Conservation (phyloP, 1,140 invertebrate genomes). For the Ruditapes philippinarum region DNA sequence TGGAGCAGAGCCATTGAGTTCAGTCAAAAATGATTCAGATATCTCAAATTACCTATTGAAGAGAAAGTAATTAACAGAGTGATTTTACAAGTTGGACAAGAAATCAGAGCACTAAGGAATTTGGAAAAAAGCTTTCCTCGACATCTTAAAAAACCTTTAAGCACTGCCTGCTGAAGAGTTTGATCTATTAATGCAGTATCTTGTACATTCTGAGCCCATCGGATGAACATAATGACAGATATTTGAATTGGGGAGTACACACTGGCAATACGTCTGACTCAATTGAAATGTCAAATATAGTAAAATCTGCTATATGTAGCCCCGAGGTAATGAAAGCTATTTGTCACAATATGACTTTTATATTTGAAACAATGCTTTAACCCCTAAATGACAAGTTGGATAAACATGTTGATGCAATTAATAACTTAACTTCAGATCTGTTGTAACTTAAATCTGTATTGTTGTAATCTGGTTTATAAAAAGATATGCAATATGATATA, state of each 20-base stretch:
- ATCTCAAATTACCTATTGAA: conserved; percentile 52
- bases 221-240: neutral
- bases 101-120: conserved; percentile 5
- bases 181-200: conserved; percentile 52
- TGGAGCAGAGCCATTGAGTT: neutral
- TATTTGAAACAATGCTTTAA: neutral
- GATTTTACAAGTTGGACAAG: conserved; percentile 53
- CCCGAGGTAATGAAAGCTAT: neutral
- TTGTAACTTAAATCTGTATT: too few species aligned
- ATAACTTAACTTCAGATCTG: neutral
- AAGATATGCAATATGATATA: too few species aligned
- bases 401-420: neutral
- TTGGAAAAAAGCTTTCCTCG: conserved; percentile 54
- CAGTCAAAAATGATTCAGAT: conserved; percentile 3
- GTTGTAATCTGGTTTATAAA: too few species aligned
- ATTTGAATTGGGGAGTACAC: neutral
- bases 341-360: neutral
- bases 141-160: conserved; percentile 20
- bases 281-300: too few species aligned
- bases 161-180: conserved; percentile 39
- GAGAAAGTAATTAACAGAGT: conserved; percentile 47
- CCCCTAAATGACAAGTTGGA: too few species aligned
- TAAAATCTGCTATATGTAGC: neutral
- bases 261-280: neutral
- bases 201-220: conserved; percentile 15